Evolutionary conservation across 2,797 vertebrate genomes (phyloP).

Genomic region (Rhinophrynus dorsalis): DNA sequence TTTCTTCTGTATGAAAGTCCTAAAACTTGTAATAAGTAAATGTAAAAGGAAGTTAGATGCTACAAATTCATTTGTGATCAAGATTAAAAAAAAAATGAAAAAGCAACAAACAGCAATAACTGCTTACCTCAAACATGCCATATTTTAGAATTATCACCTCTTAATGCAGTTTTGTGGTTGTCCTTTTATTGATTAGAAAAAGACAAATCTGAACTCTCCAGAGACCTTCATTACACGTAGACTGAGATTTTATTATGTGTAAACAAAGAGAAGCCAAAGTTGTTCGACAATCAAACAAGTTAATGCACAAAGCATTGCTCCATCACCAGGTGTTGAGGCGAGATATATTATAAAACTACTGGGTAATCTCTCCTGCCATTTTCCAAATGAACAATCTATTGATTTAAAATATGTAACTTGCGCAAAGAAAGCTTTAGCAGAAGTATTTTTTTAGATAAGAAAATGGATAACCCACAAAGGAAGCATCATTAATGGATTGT

Average conservation of each 20-base stretch:
- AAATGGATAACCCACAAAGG: conserved; percentile 15
- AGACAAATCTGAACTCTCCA: conserved; percentile 30
- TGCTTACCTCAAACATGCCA: too few species aligned
- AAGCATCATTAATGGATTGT: conserved; percentile 39
- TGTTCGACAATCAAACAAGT: conserved; percentile 42
- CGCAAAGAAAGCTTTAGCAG: conserved; percentile 52
- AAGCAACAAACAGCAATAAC: too few species aligned
- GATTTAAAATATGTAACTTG: conserved; percentile 53
- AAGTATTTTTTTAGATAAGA: conserved; percentile 39
- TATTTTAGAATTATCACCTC: too few species aligned
- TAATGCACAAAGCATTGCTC: conserved; percentile 56
- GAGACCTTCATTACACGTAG: conserved; percentile 52
- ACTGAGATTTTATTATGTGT: conserved; percentile 57
- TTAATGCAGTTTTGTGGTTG: neutral
- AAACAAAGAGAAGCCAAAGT: conserved; percentile 50
- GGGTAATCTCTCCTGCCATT: conserved; percentile 47
- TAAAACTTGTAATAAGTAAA: too few species aligned
- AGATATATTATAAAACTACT: conserved; percentile 54
- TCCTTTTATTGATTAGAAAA: conserved; percentile 3
- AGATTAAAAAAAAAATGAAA: too few species aligned
- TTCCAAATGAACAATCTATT: conserved; percentile 49
- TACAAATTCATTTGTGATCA: too few species aligned
- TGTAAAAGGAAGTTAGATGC: too few species aligned
- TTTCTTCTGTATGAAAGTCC: too few species aligned
- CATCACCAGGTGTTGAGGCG: conserved; percentile 59